These are phyloP conservation scores for Nudaria mundana DNA, from an alignment of 2,888 invertebrate genomes.

Conservation along the genomic window DNA sequence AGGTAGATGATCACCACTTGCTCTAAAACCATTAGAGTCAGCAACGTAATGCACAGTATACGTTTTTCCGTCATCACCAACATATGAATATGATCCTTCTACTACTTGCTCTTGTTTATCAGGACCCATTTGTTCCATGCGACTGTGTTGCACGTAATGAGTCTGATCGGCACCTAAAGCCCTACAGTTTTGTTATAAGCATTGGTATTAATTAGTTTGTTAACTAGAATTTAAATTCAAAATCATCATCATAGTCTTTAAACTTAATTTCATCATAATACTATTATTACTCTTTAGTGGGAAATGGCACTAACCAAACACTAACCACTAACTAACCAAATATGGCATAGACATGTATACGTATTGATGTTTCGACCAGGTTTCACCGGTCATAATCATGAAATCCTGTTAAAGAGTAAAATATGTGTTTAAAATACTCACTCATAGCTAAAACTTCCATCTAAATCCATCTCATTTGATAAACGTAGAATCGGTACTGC, in stretches of 20 bases:
- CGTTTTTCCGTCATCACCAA: conserved; percentile 82
- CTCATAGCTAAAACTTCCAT: conserved; percentile 80
- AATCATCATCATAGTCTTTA: too few species aligned
- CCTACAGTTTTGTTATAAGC: conserved; percentile 42
- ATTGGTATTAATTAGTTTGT: background rate
- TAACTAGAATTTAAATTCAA: background rate
- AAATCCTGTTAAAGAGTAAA: too few species aligned
- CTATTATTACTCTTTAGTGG: too few species aligned
- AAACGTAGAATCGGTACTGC: conserved; percentile 75
- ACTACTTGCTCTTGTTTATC: conserved; percentile 82
- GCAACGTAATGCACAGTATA: conserved; percentile 86
- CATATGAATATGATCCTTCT: conserved; percentile 83
- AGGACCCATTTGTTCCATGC: conserved; percentile 79
- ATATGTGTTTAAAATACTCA: too few species aligned
- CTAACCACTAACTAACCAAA: too few species aligned
- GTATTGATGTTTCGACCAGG: too few species aligned
- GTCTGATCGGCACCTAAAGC: conserved; percentile 78
- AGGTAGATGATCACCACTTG: conserved; percentile 88
- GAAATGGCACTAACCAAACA: too few species aligned
- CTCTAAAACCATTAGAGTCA: conserved; percentile 89
- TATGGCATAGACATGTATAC: too few species aligned
- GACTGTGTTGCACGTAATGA: conserved; percentile 78
- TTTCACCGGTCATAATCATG: too few species aligned
- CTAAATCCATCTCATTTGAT: conserved; percentile 79
- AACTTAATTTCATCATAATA: too few species aligned